Evolutionary conservation across 2,113 vertebrate genomes (phyloP).

Genomic region (Myodes glareolus): DNA sequence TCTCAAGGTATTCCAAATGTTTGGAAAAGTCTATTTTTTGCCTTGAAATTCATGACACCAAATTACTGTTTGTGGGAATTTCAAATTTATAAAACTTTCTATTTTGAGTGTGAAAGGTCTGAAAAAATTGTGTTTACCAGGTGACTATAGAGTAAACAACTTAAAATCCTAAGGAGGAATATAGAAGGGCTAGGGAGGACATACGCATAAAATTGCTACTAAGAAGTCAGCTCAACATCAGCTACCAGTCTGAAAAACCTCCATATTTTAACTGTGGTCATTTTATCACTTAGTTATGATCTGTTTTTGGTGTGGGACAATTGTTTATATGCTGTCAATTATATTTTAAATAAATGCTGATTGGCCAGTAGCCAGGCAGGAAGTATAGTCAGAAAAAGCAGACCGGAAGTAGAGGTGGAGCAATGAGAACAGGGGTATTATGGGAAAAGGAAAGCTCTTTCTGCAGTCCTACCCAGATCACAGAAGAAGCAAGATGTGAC

Average conservation of each 20-base stretch:
- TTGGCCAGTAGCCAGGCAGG: no score
- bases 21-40: not conserved
- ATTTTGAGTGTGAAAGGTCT: not conserved
- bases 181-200: not conserved
- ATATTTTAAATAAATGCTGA: no score
- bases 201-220: not conserved
- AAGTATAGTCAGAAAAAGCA: no score
- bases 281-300: not conserved
- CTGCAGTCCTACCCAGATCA: no score
- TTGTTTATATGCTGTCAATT: no score
- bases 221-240: not conserved
- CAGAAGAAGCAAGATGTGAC: no score
- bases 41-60: not conserved
- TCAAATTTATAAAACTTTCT: not conserved
- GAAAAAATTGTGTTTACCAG: not conserved
- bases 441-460: no score
- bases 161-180: not conserved
- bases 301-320: no score
- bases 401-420: no score
- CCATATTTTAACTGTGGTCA: not conserved
- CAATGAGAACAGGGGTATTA: no score
- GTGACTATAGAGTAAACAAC: not conserved
- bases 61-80: not conserved
- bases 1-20: not conserved
- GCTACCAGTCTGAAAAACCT: not conserved